These are phyloP conservation scores for Acestrorhynchus altus DNA, from an alignment of 2,797 vertebrate species.

Conservation along the genomic window DNA sequence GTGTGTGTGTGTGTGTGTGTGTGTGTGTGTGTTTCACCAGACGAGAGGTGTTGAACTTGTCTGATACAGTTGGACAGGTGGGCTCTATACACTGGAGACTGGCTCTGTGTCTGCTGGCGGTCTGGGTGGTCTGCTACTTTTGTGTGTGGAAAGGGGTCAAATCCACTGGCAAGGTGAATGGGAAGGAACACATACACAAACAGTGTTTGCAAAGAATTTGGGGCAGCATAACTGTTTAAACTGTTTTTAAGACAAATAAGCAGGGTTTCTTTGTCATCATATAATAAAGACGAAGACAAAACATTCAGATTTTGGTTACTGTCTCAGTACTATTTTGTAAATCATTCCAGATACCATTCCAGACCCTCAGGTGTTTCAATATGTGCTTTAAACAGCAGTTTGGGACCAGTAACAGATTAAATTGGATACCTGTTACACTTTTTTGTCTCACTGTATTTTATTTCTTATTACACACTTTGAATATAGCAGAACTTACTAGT, in stretches of 20 bases:
- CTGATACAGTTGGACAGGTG: constrained; percentile 65
- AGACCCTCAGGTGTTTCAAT: no score
- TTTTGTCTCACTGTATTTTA: no score
- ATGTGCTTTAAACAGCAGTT: no score
- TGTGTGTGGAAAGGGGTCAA: constrained; percentile 81
- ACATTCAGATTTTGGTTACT: no score
- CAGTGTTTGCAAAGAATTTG: neutral
- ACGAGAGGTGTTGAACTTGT: constrained; percentile 73
- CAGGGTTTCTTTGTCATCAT: no score
- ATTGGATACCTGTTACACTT: no score
- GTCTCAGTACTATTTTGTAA: no score
- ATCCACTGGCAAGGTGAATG: constrained; percentile 82
- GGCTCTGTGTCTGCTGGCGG: constrained; percentile 68
- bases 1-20: constrained; percentile 37
- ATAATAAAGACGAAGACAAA: no score
- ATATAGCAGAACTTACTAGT: no score
- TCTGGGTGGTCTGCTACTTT: constrained; percentile 80
- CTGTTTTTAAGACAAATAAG: neutral
- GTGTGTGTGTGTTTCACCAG: constrained; percentile 55
- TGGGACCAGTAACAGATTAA: no score
- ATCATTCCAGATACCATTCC: no score
- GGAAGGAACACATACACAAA: neutral
- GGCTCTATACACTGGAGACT: constrained; percentile 74
- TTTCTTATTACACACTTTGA: no score
- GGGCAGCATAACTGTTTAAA: neutral